Base-by-base conservation (phyloP, 2,797 vertebrate genomes). In the Champsocephalus gunnari region DNA sequence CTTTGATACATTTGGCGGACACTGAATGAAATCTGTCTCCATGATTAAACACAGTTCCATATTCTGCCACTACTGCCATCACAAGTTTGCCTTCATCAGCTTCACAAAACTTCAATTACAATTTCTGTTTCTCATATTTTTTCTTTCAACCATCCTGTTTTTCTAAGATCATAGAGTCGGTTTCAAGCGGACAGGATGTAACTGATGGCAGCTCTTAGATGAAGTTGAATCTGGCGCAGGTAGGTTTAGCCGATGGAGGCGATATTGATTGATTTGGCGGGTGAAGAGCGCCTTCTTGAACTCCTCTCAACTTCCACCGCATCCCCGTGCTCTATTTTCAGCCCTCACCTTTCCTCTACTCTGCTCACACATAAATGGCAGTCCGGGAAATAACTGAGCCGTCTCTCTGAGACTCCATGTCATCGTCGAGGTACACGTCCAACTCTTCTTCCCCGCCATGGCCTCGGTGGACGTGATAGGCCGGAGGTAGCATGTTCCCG, bases 371-470 rank as follows among this genome's bases (percentile, higher is more conserved):
- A 1, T 96, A 97, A 75, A 97, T 96, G 3, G 96, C 96, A 79
- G 95, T 95, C 89, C 96, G 94, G 57, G 96, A 97, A 79, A 98
- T 97, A 83, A 98, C 95, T 1, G 97, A 97, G 48, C 97, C 96
- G 0, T 97, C 97, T 66, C 95, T 91, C 82, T 96, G 97, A 9
- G 97, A 97, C 90, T 98, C 97, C 97, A 97, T 97, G 91, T 97
- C 96, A 11, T 95, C 94, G 1, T 94, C 94, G 0, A 95, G 90
- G 79, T 95, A 95, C 54, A 79, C 87, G 9, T 84, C 84, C 70
- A 87, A 75, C 28, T 92, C 89, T 0, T 87, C 88, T 28, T 70
- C 87, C 0, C 77, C 83, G 8, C 73, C 66, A 2, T 75, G 86
- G 41, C 83, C 86, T 49, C 81, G 74, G 79, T 88, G 91, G 38